Evolutionary conservation across 1,140 invertebrate genomes (phyloP).

Genomic region (Lamellibrachia luymesi): DNA sequence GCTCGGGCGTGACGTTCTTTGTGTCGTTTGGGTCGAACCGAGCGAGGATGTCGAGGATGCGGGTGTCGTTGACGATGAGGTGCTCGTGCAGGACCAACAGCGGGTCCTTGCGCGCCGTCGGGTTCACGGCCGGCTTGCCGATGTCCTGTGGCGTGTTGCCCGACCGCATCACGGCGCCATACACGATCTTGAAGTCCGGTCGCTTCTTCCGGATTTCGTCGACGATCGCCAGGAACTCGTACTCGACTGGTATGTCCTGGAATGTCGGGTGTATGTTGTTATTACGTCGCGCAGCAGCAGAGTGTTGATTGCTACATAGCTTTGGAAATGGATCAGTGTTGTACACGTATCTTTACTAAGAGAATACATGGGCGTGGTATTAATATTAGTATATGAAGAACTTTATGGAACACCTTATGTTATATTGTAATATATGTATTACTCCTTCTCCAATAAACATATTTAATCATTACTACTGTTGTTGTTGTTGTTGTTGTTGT

Average conservation of each 20-base stretch:
- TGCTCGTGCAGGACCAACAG: conserved; percentile 50
- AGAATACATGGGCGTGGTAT: background rate
- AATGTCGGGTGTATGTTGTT: conserved; percentile 8
- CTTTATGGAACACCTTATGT: background rate
- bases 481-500: no score
- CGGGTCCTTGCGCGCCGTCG: conserved; percentile 39
- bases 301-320: no score
- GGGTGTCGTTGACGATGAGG: conserved; percentile 50
- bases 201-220: conserved; percentile 48
- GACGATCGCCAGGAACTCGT: conserved; percentile 48
- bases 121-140: conserved; percentile 48
- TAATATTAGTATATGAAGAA: background rate
- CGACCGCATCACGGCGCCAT: conserved; percentile 47
- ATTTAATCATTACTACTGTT: no score
- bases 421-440: no score
- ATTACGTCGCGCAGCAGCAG: background rate
- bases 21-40: conserved; percentile 43
- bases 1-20: conserved; percentile 41
- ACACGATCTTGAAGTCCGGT: conserved; percentile 41
- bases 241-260: conserved; percentile 54
- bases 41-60: conserved; percentile 47
- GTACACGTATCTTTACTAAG: background rate
- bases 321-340: no score
- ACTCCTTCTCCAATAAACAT: no score
- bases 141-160: conserved; percentile 53